Evolutionary conservation across 92 coral and sea anemone genomes (phyloP).

Genomic region (Metridium senile): DNA sequence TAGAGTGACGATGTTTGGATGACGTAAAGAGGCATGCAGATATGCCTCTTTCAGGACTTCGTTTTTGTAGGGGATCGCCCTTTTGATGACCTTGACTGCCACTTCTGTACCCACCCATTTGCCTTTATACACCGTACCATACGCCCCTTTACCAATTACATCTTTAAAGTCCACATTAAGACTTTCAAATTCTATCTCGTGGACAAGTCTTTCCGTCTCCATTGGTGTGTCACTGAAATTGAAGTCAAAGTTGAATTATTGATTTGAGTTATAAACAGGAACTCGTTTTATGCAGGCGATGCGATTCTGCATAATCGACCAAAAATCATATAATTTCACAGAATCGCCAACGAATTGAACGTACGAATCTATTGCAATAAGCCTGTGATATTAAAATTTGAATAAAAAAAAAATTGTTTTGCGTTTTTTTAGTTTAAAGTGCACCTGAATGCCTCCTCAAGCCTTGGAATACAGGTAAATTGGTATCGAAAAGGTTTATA

Average conservation of each 20-base stretch:
- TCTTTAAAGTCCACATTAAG: conserved; percentile 20
- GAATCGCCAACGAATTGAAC: too few relatives aligned
- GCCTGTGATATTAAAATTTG: too few relatives aligned
- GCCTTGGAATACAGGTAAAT: too few relatives aligned
- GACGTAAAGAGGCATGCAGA: conserved; percentile 34
- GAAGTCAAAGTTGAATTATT: conserved; percentile 1
- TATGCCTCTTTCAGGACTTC: conserved; percentile 28
- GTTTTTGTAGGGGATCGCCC: conserved; percentile 27
- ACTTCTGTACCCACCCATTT: conserved; percentile 42
- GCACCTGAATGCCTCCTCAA: too few relatives aligned
- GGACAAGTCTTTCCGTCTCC: not conserved
- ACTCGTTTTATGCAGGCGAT: too few relatives aligned
- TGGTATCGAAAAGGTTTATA: too few relatives aligned
- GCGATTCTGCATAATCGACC: too few relatives aligned
- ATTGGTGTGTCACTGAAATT: conserved; percentile 10
- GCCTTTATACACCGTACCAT: conserved; percentile 36
- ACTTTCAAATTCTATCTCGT: conserved; percentile 32
- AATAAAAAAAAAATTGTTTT: too few relatives aligned
- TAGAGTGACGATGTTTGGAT: conserved; percentile 50
- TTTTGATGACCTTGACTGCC: conserved; percentile 36
- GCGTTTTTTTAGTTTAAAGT: too few relatives aligned
- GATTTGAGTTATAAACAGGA: not conserved
- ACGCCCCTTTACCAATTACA: conserved; percentile 29
- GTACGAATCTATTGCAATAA: too few relatives aligned
- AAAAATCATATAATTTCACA: too few relatives aligned